These are phyloP conservation scores for Ardeotis arabs DNA, from an alignment of 2,113 vertebrate species.

Conservation along the genomic window DNA sequence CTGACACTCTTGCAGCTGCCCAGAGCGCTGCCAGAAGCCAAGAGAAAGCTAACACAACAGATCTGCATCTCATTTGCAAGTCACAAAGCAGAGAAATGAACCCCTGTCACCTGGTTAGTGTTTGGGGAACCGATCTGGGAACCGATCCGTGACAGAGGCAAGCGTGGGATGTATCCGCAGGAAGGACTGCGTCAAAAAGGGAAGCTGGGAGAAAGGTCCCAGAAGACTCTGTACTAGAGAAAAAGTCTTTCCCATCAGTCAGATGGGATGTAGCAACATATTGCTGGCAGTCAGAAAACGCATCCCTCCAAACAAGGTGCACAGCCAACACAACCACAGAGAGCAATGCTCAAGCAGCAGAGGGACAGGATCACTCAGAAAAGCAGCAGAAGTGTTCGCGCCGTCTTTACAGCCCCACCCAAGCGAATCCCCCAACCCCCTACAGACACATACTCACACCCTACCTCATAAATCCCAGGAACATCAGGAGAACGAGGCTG, in stretches of 20 bases:
- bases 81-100: neutral
- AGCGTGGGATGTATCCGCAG: neutral
- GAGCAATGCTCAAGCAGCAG: neutral
- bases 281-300: neutral
- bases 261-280: neutral
- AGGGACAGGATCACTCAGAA: neutral
- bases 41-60: neutral
- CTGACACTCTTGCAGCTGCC: neutral
- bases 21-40: neutral
- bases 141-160: neutral
- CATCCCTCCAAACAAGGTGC: neutral
- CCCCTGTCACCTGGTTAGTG: neutral
- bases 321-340: neutral
- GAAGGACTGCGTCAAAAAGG: neutral
- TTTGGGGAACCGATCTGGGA: neutral
- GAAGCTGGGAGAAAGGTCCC: neutral
- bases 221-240: neutral
- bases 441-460: neutral
- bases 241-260: neutral
- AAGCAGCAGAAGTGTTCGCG: neutral
- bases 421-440: neutral
- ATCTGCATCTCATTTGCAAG: neutral
- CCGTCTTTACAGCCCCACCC: neutral
- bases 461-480: slow-evolving; percentile 96
- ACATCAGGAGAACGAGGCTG: slow-evolving; percentile 87